A percentile compares a stretch with the other conserved stretches of the same genome.
These are phyloP conservation scores for Luidia sarsii DNA, from an alignment of 53 echinoderm and acorn worm genomes.

Conservation along the genomic window DNA sequence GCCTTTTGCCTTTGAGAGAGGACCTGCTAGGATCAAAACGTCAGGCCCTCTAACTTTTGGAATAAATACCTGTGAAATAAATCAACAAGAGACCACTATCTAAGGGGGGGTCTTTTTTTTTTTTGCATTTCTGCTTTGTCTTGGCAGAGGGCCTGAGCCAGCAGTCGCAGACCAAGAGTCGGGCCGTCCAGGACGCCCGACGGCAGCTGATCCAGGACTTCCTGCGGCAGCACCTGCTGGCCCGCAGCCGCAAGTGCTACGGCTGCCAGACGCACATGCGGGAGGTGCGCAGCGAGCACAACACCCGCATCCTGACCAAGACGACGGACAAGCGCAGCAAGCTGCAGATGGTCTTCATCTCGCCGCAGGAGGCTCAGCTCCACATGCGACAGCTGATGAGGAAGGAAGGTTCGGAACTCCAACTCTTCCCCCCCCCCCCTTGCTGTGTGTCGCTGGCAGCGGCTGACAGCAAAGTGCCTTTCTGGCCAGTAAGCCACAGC, in stretches of 20 bases:
- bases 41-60: too few relatives aligned
- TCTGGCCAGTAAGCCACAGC: too few relatives aligned
- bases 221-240: constrained; percentile 60
- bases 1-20: too few relatives aligned
- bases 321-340: constrained; percentile 15
- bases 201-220: constrained; percentile 74
- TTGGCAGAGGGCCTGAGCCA: neutral
- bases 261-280: constrained; percentile 56
- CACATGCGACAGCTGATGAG: constrained; percentile 71
- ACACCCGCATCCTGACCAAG: constrained; percentile 82
- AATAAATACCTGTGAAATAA: too few relatives aligned
- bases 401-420: constrained; percentile 77
- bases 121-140: too few relatives aligned
- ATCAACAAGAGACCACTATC: too few relatives aligned
- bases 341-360: constrained; percentile 65
- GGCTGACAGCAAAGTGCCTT: too few relatives aligned
- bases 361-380: constrained; percentile 78
- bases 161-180: constrained; percentile 11
- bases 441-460: too few relatives aligned
- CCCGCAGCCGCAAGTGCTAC: constrained; percentile 65
- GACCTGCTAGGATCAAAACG: too few relatives aligned
- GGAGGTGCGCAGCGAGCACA: constrained; percentile 78
- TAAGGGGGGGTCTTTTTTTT: too few relatives aligned
- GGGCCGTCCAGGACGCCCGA: constrained; percentile 58
- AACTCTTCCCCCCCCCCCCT: too few relatives aligned